Base-by-base conservation (phyloP, 2,113 vertebrate genomes). In the Hipposideros armiger region DNA sequence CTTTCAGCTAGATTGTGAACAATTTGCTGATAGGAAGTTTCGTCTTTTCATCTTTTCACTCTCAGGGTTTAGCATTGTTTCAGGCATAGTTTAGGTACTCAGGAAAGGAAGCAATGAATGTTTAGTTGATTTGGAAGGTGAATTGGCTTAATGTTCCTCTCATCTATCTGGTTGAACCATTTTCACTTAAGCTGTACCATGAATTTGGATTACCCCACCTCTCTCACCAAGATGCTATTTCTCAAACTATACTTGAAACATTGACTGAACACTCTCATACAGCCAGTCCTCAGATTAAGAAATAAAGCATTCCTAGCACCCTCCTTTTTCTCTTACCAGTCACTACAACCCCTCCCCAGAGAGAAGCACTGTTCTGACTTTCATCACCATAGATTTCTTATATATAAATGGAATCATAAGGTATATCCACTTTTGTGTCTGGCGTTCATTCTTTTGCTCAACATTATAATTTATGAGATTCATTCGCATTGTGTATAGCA, bases 11-110 rank as follows among this genome's bases (percentile, higher is more conserved):
- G 22, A 32, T 24, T 67, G 36, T 88, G 66, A 89, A 24, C 36
- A 19, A 9, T 62, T 73, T 89, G 66, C 78, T 81, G 32, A 62
- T 11, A 64, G 11, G 4, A 76, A 50, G 19, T 86, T 84, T 88
- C 69, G 32, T 80, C 56, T 77, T 76, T 90, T 89, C 40, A 47
- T 67, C 50, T 40, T 93, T 93, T 83, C 67, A 73, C 54, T 62
- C 20, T 84, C 16, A 88, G 56, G 69, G 62, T 24, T 84, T 62
- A 80, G 26, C 32, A 20, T 52, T 70, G 67, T 54, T 42, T 22
- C 19, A 78, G 20, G n/a, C 6, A 69, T 54, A 66, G 32, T 87
- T 87, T 62, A 24, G 74, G 66, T 45, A 56, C 26, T 87, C 60
- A 64, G 4, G 82, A 78, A 90, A 19, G 45, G 40, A 74, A 69